Base-by-base conservation (phyloP, 2,888 invertebrate genomes). In the Drosophila buzzatii region DNA sequence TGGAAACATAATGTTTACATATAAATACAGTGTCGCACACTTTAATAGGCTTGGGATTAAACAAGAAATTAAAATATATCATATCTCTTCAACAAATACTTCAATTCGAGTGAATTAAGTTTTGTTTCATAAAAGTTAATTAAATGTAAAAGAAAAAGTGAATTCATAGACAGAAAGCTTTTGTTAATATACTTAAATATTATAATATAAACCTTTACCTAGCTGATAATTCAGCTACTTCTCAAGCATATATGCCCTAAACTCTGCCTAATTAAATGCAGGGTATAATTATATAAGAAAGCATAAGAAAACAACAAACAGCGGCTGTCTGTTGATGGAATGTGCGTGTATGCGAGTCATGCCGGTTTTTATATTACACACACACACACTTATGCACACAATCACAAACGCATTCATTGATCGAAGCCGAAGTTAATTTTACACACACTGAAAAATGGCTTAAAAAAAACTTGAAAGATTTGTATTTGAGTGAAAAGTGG, bases 291-390 rank as follows among this genome's bases (percentile, higher is more conserved):
- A 75, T 70, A 79, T 74, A 74, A 73, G 62, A 65, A 47, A 61
- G 31, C 39, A 31, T 37, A 45, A 56, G 39, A 61, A 37, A 65
- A 41, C 56, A 76, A 76, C 55, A 71, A 62, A 47, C 62, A 44
- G 12, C 47, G 31, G 74, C 45, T 16, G 56, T 42, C 53, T 47
- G 41, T 63, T 57, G 27, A 57, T 42, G 42, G 51, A 41, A 55
- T 63, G 61, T 55, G 60, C 52, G 63, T 61, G 57, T 81, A 51
- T 60, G 62, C 62, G 52, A 35, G 39, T 58, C 59, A 82, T 75
- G 85, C 80, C 67, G 83, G 82, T 85, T 81, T 82, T 74, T 52
- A 42, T 49, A 49, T 66, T 58, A 70, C 44, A 53, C 62, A 60
- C 57, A 51, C 41, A 33, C 16, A 41, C 45, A 37, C 37, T 0